Percentiles rank a stretch among this genome's conserved stretches.
Conservation (phyloP, 2,888 invertebrate species). For the Tetragnatha montana region DNA sequence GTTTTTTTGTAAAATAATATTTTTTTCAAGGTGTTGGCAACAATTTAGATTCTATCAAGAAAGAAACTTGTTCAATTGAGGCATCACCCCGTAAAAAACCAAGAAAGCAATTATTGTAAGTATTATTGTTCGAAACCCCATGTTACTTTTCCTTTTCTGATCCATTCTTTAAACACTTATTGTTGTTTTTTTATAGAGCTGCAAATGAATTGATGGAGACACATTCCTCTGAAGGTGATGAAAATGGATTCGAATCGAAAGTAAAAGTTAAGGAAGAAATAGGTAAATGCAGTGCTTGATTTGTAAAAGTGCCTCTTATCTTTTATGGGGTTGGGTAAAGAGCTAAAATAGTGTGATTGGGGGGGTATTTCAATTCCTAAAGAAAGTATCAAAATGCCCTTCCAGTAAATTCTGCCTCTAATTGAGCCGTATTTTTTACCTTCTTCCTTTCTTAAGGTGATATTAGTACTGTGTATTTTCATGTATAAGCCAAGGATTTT, state of each 20-base stretch:
- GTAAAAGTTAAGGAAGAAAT: constrained; percentile 59
- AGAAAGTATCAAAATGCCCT: too few species aligned
- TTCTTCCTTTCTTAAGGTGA: too few species aligned
- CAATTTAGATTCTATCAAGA: constrained; percentile 36
- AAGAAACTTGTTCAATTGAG: constrained; percentile 73
- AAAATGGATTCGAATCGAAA: constrained; percentile 78
- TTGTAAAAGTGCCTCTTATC: not conserved
- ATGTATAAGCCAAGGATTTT: too few species aligned
- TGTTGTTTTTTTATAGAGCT: constrained; percentile 75
- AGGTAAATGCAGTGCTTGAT: not conserved
- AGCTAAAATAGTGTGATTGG: too few species aligned
- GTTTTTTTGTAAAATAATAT: not conserved
- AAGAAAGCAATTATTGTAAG: constrained; percentile 88
- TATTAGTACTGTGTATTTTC: too few species aligned
- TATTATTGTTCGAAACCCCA: not conserved
- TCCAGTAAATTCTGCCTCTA: too few species aligned
- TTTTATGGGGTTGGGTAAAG: not conserved
- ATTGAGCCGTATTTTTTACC: too few species aligned
- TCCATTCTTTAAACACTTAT: not conserved
- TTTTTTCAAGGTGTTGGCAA: constrained; percentile 32
- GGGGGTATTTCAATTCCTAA: not conserved
- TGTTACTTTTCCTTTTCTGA: not conserved
- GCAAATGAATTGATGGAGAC: constrained; percentile 79
- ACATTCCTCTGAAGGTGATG: constrained; percentile 79
- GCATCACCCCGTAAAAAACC: constrained; percentile 93